Base-by-base conservation (phyloP, 2,888 invertebrate species). In the Merodon equestris region DNA sequence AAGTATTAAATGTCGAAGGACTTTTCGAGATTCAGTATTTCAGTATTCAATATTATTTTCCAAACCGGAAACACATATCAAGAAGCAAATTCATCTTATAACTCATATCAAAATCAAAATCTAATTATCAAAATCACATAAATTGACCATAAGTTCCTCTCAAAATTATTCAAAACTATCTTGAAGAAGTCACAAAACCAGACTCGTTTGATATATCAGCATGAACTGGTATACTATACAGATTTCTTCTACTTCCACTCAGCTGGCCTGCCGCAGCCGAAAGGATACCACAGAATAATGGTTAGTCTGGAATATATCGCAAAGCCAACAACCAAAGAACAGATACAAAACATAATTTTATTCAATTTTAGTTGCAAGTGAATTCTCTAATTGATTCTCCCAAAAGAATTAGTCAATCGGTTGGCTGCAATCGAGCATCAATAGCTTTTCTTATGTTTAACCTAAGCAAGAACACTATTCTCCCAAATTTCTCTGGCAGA, bases 331-430 rank as follows among this genome's bases (percentile, higher is more conserved):
- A 51, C 66, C 40, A 61, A 56, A 36, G 54, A 60, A 58, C 68
- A 74, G 73, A 74, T 66, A 70, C 64, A n/a, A n/a, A n/a, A n/a
- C n/a, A 58, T 50, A 60, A 70, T 74, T 56, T 48, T 74, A 68
- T 70, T 73, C 73, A 79, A 54, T 79, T 67, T 63, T 47, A 72
- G 45, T 48, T 79, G 58, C 68, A 68, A 74, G 64, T 74, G 53
- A 64, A 73, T 70, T 79, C 74, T 74, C 68, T 79, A 79, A 74
- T 79, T 79, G 74, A 79, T 64, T 68, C 50, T 50, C 58, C 50
- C 54, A 68, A 68, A 60, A 74, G 73, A 54, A 48, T 79, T 64
- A 34, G 61, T 70, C 58, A 19, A 79, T 56, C 74, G 47, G 73
- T 19, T 51, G n/a, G 17, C 67, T 57, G 45, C 18, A 53, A 51